Evolutionary conservation across 2,113 vertebrate genomes (phyloP), one percentile per base, ranked within the genome.

Genomic region (Lophius piscatorius): DNA sequence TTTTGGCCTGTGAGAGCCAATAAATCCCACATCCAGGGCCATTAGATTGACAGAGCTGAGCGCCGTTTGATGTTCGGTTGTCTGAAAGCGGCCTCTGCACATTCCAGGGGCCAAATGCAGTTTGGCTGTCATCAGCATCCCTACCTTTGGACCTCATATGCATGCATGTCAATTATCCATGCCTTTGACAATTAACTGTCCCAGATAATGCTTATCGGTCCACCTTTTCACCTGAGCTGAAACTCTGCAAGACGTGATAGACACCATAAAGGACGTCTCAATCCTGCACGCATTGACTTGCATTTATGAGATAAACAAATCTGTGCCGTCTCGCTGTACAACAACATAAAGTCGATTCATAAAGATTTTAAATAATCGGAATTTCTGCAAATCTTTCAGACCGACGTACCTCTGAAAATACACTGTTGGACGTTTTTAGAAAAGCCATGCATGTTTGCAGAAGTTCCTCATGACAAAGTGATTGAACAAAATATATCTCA

Each of bases 31-130:
- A 87, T 85, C 79, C 76, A 80, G 73, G 74, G 74, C 88, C 64
- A 74, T 79, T 85, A 82, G 67, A 87, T 80, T 80, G 84, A 89
- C 80, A 76, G 79, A 70, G 66, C 76, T 58, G 76, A 80, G 80
- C 63, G 52, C 73, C 18, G 72, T 90, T 89, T 89, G 85, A 90
- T 89, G 87, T 91, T 90, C 74, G 80, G 73, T 81, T 71, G 85
- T 88, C 79, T 73, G 70, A 81, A 70, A 77, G 36, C 51, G 34
- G 72, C 81, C 82, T 81, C 75, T 6, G 78, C 58, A 74, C 87
- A 90, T 91, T 90, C 85, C 88, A 81, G 45, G 36, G 81, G 74
- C 65, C 83, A 77, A 84, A 64, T 82, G 85, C 79, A 83, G 81
- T 77, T 83, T 76, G 80, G 60, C 83, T 84, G 82, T 89, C 89